A percentile compares a stretch with the other conserved stretches of the same genome.
phyloP scores from a whole-genome alignment of 1,140 invertebrate genomes.

The Anastrepha obliqua region DNA sequence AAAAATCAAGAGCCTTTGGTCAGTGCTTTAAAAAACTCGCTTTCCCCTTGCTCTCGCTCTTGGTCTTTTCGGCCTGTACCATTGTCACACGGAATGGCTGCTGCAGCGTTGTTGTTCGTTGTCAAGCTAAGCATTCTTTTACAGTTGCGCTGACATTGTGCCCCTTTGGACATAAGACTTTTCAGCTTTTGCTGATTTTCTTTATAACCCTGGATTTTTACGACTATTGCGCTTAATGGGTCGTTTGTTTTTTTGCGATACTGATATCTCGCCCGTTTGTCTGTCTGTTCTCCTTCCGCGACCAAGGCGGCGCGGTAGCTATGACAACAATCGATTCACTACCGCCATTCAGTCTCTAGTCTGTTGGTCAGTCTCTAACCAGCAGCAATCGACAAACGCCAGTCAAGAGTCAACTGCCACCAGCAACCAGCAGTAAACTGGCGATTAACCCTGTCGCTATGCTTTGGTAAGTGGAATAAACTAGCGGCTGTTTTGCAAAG shows the following conservation, averaged over 20 bases:
- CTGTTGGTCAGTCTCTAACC: background rate
- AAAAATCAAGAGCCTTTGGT: background rate
- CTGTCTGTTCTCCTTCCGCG: background rate
- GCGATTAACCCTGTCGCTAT: constrained; percentile 1
- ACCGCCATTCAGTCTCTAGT: background rate
- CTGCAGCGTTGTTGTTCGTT: background rate
- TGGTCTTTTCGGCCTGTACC: background rate
- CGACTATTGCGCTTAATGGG: constrained; percentile 72
- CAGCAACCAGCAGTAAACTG: background rate
- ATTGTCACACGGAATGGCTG: background rate
- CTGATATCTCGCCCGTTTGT: constrained; percentile 54
- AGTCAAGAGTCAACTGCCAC: background rate
- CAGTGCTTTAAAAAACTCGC: background rate
- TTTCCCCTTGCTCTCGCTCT: background rate
- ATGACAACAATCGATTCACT: constrained; percentile 12
- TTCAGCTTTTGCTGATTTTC: constrained; percentile 57
- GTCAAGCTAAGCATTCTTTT: background rate
- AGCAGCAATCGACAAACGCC: background rate
- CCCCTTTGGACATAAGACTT: background rate
- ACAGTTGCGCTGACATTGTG: constrained; percentile 8
- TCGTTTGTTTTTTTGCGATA: constrained; percentile 64
- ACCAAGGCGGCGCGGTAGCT: background rate
- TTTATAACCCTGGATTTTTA: constrained; percentile 74
- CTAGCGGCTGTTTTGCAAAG: background rate
- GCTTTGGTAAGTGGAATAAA: background rate